Evolutionary conservation across 1,140 invertebrate species (phyloP).

Genomic region (Drosophila subobscura): DNA sequence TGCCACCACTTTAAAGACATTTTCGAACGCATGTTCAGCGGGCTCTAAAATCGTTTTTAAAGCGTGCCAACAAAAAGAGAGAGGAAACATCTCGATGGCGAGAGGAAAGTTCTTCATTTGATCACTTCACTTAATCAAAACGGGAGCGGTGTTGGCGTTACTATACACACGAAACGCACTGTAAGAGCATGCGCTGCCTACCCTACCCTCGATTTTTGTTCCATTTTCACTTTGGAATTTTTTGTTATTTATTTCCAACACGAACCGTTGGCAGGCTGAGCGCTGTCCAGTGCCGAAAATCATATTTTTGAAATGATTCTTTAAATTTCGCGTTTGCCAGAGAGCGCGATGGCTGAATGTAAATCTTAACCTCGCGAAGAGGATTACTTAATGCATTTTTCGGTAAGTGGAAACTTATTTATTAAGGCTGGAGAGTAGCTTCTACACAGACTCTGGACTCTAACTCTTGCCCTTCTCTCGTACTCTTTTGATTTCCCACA

Average conservation of each 20-base stretch:
- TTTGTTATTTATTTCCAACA: slow-evolving; percentile 38
- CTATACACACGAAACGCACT: slow-evolving; percentile 8
- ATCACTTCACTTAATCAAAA: not conserved
- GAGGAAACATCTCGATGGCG: too few relatives aligned
- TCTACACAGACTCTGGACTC: not conserved
- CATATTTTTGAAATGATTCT: slow-evolving; percentile 31
- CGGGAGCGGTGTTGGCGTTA: too few relatives aligned
- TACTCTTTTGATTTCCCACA: slow-evolving; percentile 56
- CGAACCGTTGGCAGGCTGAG: slow-evolving; percentile 20
- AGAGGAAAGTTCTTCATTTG: too few relatives aligned
- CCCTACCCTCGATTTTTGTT: not conserved
- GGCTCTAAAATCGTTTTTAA: too few relatives aligned
- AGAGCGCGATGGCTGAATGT: not conserved
- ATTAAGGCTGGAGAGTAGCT: slow-evolving; percentile 19
- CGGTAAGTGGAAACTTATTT: slow-evolving; percentile 32
- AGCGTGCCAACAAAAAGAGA: too few relatives aligned
- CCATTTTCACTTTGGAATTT: slow-evolving; percentile 14
- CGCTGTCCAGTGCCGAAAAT: slow-evolving; percentile 21
- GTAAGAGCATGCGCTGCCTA: slow-evolving; percentile 2
- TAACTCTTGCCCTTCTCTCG: not conserved
- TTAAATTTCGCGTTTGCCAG: slow-evolving; percentile 24
- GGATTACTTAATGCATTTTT: slow-evolving; percentile 30
- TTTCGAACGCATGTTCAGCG: too few relatives aligned
- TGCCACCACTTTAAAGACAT: too few relatives aligned
- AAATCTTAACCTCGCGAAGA: slow-evolving; percentile 2